Evolutionary conservation across 1,140 invertebrate species (phyloP), one percentile per base, ranked within the genome.

Genomic region (Ladona fulva): DNA sequence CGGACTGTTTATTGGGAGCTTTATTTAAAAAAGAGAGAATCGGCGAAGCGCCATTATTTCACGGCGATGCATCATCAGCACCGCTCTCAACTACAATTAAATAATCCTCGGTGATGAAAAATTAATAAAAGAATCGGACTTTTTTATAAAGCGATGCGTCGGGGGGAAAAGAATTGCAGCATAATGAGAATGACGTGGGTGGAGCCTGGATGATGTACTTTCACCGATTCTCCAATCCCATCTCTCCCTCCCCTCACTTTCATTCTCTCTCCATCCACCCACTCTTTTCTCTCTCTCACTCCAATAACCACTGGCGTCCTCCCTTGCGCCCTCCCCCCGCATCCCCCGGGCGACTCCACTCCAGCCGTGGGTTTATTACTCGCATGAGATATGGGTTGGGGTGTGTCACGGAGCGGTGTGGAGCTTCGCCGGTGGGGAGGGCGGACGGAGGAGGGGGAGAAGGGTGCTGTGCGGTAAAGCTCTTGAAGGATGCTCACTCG

Each of bases 321-420:
- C 52, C 52, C 3, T 22, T 3, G 5, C 3, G 3, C 52, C n/a
- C 52, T 12, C 52, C 52, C 52, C n/a, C 52, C 14, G 3, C 52
- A 66, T 66, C 52, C 52, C n/a, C 14, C 52, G 52, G 52, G n/a
- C 52, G 52, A 66, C 52, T 66, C 52, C 52, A 66, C 52, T 66
- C 52, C 52, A 66, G 52, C 52, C 52, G 52, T 12, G 52, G 52
- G 52, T 66, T 66, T 66, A 66, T 66, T 66, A 66, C 52, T 66
- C 52, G 52, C 52, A 66, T 66, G 52, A 66, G 52, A 66, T 66
- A 66, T 66, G 52, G 52, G 16, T 5, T 66, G 52, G 52, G 52
- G 52, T 66, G 52, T 66, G 52, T 66, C 52, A 66, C 52, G 52
- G 52, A 16, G 14, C 52, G 52, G 52, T 22, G 52, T 12, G 52